Evolutionary conservation across 2,888 invertebrate genomes (phyloP).

Genomic region (Axea sp.): DNA sequence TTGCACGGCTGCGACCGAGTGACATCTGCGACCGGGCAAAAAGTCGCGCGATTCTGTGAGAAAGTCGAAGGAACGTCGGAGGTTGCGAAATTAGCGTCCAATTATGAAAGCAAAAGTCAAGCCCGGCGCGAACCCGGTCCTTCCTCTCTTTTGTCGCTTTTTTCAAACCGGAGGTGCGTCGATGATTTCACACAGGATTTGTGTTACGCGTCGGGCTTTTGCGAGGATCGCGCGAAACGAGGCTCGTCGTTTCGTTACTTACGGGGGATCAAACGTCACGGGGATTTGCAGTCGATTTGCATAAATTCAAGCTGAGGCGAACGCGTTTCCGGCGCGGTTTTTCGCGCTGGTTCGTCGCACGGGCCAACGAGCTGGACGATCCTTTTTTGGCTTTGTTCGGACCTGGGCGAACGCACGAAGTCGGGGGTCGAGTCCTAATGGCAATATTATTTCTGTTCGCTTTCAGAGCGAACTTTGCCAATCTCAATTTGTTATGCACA

Average conservation of each 20-base stretch:
- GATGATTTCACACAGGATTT: neutral
- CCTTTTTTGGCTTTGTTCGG: neutral
- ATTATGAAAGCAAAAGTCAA: slow-evolving; percentile 10
- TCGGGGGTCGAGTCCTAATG: neutral
- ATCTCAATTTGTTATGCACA: slow-evolving; percentile 56
- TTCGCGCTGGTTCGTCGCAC: slow-evolving; percentile 2
- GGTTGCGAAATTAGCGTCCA: slow-evolving; percentile 18
- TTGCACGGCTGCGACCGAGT: neutral
- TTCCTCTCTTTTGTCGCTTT: neutral
- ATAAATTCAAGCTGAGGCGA: slow-evolving; percentile 5
- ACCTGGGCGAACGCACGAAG: neutral
- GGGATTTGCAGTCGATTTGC: slow-evolving; percentile 1
- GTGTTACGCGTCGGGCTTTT: slow-evolving; percentile 1
- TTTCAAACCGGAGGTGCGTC: neutral
- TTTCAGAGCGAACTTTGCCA: slow-evolving; percentile 45
- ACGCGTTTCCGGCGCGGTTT: neutral
- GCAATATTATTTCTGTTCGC: slow-evolving; percentile 37
- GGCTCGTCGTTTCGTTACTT: too few relatives aligned
- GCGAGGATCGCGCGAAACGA: neutral
- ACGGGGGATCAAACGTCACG: neutral
- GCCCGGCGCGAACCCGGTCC: neutral
- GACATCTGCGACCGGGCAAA: slow-evolving; percentile 20
- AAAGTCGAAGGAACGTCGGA: slow-evolving; percentile 7
- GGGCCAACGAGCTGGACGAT: slow-evolving; percentile 2
- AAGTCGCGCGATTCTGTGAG: slow-evolving; percentile 10